These are phyloP conservation scores for Coleophora deauratella DNA, from an alignment of 2,888 invertebrate species.

Conservation along the genomic window DNA sequence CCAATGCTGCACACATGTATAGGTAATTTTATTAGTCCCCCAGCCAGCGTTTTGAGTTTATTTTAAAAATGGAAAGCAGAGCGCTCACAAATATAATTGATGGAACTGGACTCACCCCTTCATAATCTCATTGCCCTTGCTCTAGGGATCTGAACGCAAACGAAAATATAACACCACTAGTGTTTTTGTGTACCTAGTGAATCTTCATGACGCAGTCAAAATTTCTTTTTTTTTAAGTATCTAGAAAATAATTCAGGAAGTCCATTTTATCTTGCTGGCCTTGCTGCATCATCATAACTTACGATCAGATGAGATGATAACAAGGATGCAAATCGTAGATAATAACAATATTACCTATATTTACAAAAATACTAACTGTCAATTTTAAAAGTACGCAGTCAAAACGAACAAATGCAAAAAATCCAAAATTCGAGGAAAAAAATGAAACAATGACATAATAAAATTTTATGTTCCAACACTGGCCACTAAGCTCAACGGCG, in stretches of 20 bases:
- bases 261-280: no score
- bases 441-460: constrained; percentile 12
- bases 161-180: constrained; percentile 4
- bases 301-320: no score
- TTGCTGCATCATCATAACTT: no score
- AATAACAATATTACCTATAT: neutral
- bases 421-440: constrained; percentile 2
- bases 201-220: no score
- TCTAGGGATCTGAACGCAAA: constrained; percentile 5
- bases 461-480: constrained; percentile 11
- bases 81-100: constrained; percentile 61
- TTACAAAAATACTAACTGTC: neutral
- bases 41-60: constrained; percentile 49
- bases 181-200: no score
- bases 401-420: constrained; percentile 1
- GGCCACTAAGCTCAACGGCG: constrained; percentile 11
- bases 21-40: constrained; percentile 54
- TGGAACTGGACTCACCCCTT: constrained; percentile 51
- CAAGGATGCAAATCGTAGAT: no score
- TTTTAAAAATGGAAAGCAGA: constrained; percentile 65
- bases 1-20: constrained; percentile 13
- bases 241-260: no score
- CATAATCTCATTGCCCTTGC: constrained; percentile 40
- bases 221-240: no score
- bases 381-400: no score